Conservation (phyloP, 2,113 vertebrate genomes). For the Pterocles orientalis region DNA sequence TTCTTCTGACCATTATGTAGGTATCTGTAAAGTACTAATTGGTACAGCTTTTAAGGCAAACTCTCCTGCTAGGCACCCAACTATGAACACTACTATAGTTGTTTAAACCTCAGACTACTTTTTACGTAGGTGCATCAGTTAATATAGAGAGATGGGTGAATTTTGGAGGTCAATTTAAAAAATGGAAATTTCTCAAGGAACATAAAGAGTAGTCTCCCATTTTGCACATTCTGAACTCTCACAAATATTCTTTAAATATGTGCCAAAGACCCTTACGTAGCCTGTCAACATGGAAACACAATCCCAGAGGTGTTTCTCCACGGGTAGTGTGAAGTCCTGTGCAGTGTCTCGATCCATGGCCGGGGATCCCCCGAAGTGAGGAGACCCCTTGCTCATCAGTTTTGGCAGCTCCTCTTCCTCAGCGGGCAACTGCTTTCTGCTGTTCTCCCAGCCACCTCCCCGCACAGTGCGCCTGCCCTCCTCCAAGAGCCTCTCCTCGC, state of each 20-base stretch:
- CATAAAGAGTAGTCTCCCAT: neutral
- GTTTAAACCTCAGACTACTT: neutral
- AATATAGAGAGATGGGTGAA: neutral
- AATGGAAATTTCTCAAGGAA: neutral
- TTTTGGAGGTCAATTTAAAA: neutral
- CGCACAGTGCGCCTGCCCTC: accelerated
- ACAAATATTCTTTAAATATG: neutral
- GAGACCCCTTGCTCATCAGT: neutral
- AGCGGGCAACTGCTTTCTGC: accelerated
- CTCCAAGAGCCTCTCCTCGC: accelerated
- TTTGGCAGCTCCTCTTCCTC: neutral
- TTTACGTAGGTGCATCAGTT: neutral
- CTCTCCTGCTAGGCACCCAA: neutral
- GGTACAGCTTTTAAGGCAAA: neutral
- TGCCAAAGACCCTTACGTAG: neutral
- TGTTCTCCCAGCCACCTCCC: neutral
- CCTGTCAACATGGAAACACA: neutral
- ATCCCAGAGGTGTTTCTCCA: neutral
- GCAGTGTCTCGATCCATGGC: neutral
- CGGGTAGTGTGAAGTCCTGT: neutral
- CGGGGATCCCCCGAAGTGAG: neutral
- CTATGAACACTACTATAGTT: neutral
- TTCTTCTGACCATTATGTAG: neutral
- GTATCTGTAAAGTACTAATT: neutral
- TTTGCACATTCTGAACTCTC: neutral